Evolutionary conservation across 2,888 invertebrate genomes (phyloP).

Genomic region (Orthosia cruda): DNA sequence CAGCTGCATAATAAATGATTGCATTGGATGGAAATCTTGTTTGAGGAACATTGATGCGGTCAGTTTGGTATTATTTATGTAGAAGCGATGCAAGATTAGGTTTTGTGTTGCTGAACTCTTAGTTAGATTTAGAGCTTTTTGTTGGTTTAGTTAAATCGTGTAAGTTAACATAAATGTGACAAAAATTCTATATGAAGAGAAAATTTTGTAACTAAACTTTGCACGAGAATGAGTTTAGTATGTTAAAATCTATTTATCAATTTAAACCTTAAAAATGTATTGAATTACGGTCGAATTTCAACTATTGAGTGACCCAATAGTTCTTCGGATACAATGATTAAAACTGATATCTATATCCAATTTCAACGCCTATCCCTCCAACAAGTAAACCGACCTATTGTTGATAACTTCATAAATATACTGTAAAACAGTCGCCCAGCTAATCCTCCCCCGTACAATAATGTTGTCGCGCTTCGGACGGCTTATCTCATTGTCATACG

Average conservation of each 20-base stretch:
- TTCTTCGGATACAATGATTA: not conserved
- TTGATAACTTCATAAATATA: conserved; percentile 21
- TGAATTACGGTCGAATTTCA: no score
- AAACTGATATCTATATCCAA: not conserved
- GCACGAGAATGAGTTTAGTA: no score
- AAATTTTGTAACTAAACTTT: not conserved
- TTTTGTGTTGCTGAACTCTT: conserved; percentile 11
- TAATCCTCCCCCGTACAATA: conserved; percentile 58
- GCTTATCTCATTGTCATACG: conserved; percentile 70
- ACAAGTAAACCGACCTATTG: not conserved
- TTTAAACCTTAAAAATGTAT: not conserved
- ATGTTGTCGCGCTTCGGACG: conserved; percentile 58
- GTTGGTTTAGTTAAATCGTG: not conserved
- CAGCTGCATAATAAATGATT: conserved; percentile 45
- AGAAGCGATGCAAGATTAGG: conserved; percentile 4
- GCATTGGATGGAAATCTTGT: conserved; percentile 30
- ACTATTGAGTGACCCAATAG: not conserved
- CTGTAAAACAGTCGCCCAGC: conserved; percentile 33
- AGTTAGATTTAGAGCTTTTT: not conserved
- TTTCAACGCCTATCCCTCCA: not conserved
- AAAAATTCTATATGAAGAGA: not conserved
- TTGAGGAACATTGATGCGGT: conserved; percentile 39
- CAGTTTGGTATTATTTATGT: conserved; percentile 27
- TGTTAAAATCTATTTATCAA: no score
- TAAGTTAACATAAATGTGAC: not conserved